Evolutionary conservation across 2,797 vertebrate species (phyloP).

Genomic region (Hypotaenidia philippensis): DNA sequence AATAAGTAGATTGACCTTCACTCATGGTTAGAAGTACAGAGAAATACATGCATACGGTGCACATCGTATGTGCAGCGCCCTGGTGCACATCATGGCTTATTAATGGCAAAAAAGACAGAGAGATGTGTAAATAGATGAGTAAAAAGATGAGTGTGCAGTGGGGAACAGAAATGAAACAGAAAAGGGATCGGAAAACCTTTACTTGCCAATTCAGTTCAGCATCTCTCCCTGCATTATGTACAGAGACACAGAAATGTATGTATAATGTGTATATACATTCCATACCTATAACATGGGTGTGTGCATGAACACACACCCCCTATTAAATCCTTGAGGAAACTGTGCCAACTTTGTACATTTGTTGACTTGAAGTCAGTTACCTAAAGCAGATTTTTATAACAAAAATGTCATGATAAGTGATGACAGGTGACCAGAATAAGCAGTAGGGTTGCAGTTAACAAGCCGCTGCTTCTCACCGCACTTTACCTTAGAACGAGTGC

Average conservation of each 20-base stretch:
- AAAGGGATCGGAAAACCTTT: neutral
- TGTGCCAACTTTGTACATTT: neutral
- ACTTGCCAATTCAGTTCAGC: neutral
- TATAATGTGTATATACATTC: neutral
- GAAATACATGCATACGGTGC: neutral
- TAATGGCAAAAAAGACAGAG: neutral
- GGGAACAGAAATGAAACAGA: neutral
- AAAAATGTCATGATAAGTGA: neutral
- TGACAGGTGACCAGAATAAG: neutral
- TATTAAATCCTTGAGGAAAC: neutral
- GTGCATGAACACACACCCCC: neutral
- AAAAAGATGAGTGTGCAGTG: neutral
- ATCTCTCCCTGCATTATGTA: neutral
- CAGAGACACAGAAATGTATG: rapidly evolving
- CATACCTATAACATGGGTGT: neutral
- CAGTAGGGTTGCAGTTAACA: neutral
- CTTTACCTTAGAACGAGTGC: neutral
- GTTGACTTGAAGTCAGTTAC: neutral
- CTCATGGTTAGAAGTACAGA: neutral
- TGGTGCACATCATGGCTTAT: neutral
- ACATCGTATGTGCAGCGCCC: neutral
- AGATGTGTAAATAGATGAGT: neutral
- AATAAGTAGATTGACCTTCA: neutral
- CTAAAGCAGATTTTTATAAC: neutral
- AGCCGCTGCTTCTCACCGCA: neutral